Evolutionary conservation across 2,888 invertebrate genomes (phyloP).

Genomic region (Linnaemya vulpina): DNA sequence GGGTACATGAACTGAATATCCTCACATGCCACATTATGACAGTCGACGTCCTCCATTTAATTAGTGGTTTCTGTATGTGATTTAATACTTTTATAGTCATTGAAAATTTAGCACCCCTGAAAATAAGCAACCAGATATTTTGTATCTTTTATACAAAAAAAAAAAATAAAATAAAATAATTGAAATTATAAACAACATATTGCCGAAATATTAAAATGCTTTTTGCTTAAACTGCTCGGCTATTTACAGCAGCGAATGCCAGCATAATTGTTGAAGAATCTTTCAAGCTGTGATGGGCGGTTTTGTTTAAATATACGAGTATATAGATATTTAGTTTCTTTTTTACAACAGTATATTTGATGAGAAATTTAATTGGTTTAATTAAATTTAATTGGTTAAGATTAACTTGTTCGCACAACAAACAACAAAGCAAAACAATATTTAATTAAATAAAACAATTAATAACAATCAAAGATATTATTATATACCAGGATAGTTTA

Average conservation of each 20-base stretch:
- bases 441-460: slow-evolving; percentile 48
- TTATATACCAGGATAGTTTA: slow-evolving; percentile 34
- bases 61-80: no score
- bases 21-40: no score
- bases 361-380: slow-evolving; percentile 38
- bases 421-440: slow-evolving; percentile 72
- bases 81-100: no score
- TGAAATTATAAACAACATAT: slow-evolving; percentile 29
- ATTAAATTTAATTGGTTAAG: slow-evolving; percentile 25
- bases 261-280: slow-evolving; percentile 64
- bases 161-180: slow-evolving; percentile 28
- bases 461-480: slow-evolving; percentile 51
- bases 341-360: slow-evolving; percentile 30
- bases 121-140: slow-evolving; percentile 5
- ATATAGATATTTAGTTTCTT: slow-evolving; percentile 3
- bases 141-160: neutral
- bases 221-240: slow-evolving; percentile 40
- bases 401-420: slow-evolving; percentile 68
- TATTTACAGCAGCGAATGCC: slow-evolving; percentile 71
- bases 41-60: no score
- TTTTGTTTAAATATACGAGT: slow-evolving; percentile 38
- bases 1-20: no score
- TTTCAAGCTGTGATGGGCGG: slow-evolving; percentile 59
- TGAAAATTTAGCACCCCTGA: neutral
- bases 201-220: slow-evolving; percentile 19